phyloP scores from a whole-genome alignment of 2,888 invertebrate genomes.

The Drosophila buzzatii region DNA sequence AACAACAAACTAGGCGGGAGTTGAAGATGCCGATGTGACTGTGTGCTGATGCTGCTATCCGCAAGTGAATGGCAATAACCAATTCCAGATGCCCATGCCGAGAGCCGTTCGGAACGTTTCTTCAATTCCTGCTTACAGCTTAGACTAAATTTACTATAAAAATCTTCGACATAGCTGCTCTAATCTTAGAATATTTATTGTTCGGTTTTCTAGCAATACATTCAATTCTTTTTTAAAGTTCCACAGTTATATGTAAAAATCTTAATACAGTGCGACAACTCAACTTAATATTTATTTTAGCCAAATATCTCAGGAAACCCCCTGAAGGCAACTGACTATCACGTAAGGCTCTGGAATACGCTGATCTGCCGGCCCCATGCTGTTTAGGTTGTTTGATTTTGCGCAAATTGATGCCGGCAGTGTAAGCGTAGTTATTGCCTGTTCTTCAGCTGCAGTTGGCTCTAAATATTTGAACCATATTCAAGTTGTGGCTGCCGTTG shows the following conservation, averaged over 20 bases:
- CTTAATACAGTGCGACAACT: neutral
- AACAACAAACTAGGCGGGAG: slow-evolving; percentile 54
- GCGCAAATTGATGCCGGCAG: slow-evolving; percentile 49
- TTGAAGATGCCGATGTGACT: slow-evolving; percentile 49
- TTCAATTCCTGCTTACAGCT: slow-evolving; percentile 11
- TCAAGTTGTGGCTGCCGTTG: slow-evolving; percentile 26
- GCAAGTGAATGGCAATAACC: slow-evolving; percentile 61
- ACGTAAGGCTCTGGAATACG: slow-evolving; percentile 14
- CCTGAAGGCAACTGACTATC: slow-evolving; percentile 8
- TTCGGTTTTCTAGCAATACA: neutral
- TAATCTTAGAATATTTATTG: neutral
- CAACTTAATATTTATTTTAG: neutral
- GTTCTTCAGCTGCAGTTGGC: slow-evolving; percentile 11
- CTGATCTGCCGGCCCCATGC: slow-evolving; percentile 51
- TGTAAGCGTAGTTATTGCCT: slow-evolving; percentile 1
- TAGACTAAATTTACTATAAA: neutral
- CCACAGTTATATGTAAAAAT: neutral
- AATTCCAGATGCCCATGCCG: slow-evolving; percentile 34
- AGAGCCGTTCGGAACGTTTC: slow-evolving; percentile 42
- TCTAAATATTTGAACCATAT: slow-evolving; percentile 46
- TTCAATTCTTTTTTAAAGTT: neutral
- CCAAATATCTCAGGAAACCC: slow-evolving; percentile 14
- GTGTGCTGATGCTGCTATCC: slow-evolving; percentile 22
- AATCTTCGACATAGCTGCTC: neutral
- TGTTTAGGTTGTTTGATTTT: slow-evolving; percentile 56